Base-by-base conservation (phyloP, 1,140 invertebrate genomes). In the Amphibalanus amphitrite region DNA sequence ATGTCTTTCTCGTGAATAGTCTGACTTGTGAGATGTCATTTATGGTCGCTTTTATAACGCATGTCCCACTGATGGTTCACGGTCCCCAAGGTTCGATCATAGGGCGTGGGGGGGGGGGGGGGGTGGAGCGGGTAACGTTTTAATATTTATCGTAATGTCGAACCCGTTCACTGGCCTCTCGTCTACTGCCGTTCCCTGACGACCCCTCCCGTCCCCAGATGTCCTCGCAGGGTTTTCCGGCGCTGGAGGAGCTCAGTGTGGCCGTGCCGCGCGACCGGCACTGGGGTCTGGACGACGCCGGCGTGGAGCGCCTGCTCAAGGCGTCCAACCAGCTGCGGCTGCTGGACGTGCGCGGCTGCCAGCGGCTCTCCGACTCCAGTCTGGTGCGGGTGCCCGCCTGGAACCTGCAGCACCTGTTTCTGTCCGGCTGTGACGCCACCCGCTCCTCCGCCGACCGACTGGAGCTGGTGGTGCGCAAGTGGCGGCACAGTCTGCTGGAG, bases 391-490 rank as follows among this genome's bases (percentile, higher is more conserved):
- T 92, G 67, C 82, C 82, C 74, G 89, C 89, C 75, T 86, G 85
- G 67, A 86, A 89, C 74, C 81, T 93, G 64, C 82, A 86, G 71
- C 80, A 91, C 38, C 80, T 92, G 28, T 90, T 92, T 83, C 86
- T 92, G 26, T 82, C 90, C 75, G 89, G 89, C 72, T 90, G 90
- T 80, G 84, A 85, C 73, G 84, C 86, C 72, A 88, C 28, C 88
- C 88, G 72, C 81, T 92, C 29, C 88, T 91, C 69, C 82, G 88
- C 80, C 74, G 88, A 89, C 71, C 88, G 89, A 72, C 79, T 92
- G 69, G 90, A 91, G 80, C 80, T 92, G 74, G 89, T 92, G 73
- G 85, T 89, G 69, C 87, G 89, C 74, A 92, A 92, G 80, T 93
- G 90, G 90, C 85, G 86, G 69, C 89, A 91, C 78, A 91, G 89